Conservation (phyloP, 2,888 invertebrate species). For the Pristionchus mayeri region DNA sequence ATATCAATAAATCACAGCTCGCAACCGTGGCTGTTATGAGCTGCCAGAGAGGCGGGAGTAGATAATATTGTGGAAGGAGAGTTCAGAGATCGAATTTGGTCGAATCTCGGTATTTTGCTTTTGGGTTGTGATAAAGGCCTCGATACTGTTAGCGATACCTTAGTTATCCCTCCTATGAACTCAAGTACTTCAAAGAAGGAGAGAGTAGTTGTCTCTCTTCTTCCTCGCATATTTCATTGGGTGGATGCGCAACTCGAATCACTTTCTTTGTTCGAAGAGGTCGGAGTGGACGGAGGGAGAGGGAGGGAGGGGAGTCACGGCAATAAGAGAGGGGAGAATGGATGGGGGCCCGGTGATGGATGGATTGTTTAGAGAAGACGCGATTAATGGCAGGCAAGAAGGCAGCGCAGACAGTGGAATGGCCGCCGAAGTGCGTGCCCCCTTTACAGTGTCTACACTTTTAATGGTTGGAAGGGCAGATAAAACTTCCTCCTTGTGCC, state of each 20-base stretch:
- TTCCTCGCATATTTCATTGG: constrained; percentile 15
- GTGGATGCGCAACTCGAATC: constrained; percentile 29
- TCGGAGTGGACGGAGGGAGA: not conserved
- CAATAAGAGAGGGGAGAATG: constrained; percentile 33
- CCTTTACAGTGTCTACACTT: too few relatives aligned
- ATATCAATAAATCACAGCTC: constrained; percentile 14
- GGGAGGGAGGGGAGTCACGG: not conserved
- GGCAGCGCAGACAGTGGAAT: not conserved
- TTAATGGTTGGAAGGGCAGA: too few relatives aligned
- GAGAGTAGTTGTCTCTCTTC: not conserved
- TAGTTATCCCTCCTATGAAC: too few relatives aligned
- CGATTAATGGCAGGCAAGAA: constrained; percentile 21
- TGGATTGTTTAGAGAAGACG: constrained; percentile 42
- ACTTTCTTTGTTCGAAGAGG: constrained; percentile 24
- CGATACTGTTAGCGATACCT: not conserved
- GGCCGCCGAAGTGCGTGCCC: too few relatives aligned
- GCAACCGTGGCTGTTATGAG: not conserved
- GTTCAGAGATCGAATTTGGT: too few relatives aligned
- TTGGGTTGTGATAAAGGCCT: not conserved
- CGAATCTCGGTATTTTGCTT: too few relatives aligned
- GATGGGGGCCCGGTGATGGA: constrained; percentile 17
- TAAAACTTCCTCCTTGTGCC: not conserved
- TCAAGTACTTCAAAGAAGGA: not conserved
- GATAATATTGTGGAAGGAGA: too few relatives aligned
- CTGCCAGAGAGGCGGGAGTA: too few relatives aligned